A percentile compares a stretch with the other conserved stretches of the same genome.
These are phyloP conservation scores for Cheirogaleus medius DNA, from an alignment of 2,113 vertebrate genomes.

Conservation along the genomic window DNA sequence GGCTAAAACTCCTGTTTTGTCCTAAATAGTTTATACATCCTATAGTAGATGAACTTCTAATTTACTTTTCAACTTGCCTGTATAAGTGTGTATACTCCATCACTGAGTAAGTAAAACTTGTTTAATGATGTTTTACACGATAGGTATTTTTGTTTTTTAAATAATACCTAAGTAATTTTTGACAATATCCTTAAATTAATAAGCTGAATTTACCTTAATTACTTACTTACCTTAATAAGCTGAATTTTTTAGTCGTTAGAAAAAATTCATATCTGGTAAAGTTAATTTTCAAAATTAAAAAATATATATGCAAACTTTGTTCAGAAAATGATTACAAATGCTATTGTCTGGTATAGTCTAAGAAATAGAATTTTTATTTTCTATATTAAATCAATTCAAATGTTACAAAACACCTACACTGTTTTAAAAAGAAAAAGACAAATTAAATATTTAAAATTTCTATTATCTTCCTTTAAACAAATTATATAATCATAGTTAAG, in stretches of 20 bases:
- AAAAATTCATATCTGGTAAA: not conserved
- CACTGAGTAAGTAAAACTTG: not conserved
- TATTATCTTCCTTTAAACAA: not conserved
- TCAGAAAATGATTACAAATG: not conserved
- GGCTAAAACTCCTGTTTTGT: not conserved
- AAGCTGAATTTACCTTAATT: not conserved
- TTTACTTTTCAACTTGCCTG: not conserved
- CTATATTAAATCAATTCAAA: not conserved
- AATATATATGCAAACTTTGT: not conserved
- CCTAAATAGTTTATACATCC: not conserved
- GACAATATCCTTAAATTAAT: not conserved
- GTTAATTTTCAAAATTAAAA: not conserved
- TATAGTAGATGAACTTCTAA: not conserved
- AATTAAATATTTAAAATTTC: not conserved
- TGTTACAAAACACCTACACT: not conserved
- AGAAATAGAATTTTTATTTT: not conserved
- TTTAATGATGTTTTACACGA: not conserved
- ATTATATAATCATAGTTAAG: not conserved
- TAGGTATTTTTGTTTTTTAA: not conserved
- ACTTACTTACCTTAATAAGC: too few relatives aligned
- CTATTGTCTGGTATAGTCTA: not conserved
- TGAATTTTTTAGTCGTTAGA: not conserved
- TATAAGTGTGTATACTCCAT: not conserved
- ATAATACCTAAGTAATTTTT: not conserved
- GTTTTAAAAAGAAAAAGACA: not conserved